Conservation (phyloP, 2,888 invertebrate species). For the Portevinia maculata region DNA sequence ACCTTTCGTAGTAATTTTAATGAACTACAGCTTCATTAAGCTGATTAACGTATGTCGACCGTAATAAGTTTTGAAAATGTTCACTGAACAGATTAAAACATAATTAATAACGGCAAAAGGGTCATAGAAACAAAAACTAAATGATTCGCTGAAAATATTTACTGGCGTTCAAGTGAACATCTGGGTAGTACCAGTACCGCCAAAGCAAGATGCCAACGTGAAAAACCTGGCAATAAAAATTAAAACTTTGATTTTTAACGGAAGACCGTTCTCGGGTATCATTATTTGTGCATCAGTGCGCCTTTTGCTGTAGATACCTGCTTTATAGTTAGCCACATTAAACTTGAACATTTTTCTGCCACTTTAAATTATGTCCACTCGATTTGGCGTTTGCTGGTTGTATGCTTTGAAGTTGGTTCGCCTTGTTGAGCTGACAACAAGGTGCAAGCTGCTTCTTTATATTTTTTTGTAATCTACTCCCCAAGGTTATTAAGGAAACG, state of each 20-base stretch:
- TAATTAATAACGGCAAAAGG: slow-evolving; percentile 58
- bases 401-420: slow-evolving; percentile 44
- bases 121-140: slow-evolving; percentile 7
- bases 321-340: slow-evolving; percentile 25
- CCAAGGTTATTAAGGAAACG: too few relatives aligned
- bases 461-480: too few relatives aligned
- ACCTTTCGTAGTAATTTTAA: slow-evolving; percentile 10
- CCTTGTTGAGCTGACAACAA: too few relatives aligned
- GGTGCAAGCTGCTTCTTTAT: too few relatives aligned
- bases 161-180: slow-evolving; percentile 51
- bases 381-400: slow-evolving; percentile 44
- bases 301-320: slow-evolving; percentile 51
- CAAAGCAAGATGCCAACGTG: slow-evolving; percentile 34
- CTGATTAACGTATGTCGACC: slow-evolving; percentile 67
- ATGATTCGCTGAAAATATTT: slow-evolving; percentile 26
- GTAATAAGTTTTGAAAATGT: slow-evolving; percentile 71
- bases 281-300: slow-evolving; percentile 45
- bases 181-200: slow-evolving; percentile 37
- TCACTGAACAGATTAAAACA: slow-evolving; percentile 71
- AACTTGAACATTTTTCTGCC: slow-evolving; percentile 53
- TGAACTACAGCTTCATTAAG: slow-evolving; percentile 54
- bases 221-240: slow-evolving; percentile 39
- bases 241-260: slow-evolving; percentile 63
- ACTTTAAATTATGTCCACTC: slow-evolving; percentile 63
- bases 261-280: slow-evolving; percentile 64